Evolutionary conservation across 1,140 invertebrate genomes (phyloP), one percentile per base, ranked within the genome.

Genomic region (Oncopodura yosiiana): DNA sequence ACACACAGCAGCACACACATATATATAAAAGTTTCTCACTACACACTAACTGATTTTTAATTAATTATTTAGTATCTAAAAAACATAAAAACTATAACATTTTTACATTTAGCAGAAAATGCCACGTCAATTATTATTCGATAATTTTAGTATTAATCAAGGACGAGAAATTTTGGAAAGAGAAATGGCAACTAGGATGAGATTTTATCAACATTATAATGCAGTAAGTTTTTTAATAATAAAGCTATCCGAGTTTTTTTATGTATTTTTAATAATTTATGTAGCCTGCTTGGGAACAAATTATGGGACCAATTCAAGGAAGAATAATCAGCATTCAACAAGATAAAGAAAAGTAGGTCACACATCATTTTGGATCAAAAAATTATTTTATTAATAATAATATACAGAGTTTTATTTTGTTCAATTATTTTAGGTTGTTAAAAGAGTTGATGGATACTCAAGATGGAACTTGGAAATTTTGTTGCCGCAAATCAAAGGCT

Each of bases 301-400:
- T 51, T 23, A 45, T 56, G 18, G 49, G 59, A 37, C 59, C 49
- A 8, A 61, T 61, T 39, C 56, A 56, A 24, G 56, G 54, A 19
- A 32, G 59, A 8, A 46, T 56, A 23, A 34, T 42, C 30, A 32
- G 27, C 18, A 53, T 61, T 24, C 57, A 49, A 32, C 6, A 53
- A 14, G 54, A 56, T 29, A 61, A 52, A 30, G 19, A 24, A 3
- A 49, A 57, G 59, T 61, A 38, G 57, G 53, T 49, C 3, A 19
- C 26, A 14, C 12, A 11, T 43, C n/a, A 16, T 43, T 11, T 9
- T 11, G 21, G 27, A 14, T 14, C 12, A 12, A 8, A 49, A 49
- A 9, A 8, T 4, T 18, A 21, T 18, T 12, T 4, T 19, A 8
- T 19, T 3, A 27, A 37, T 8, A 19, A 41, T 24, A 9, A 30